phyloP scores from a whole-genome alignment of 2,888 invertebrate species.

The Polymixis flavicincta region DNA sequence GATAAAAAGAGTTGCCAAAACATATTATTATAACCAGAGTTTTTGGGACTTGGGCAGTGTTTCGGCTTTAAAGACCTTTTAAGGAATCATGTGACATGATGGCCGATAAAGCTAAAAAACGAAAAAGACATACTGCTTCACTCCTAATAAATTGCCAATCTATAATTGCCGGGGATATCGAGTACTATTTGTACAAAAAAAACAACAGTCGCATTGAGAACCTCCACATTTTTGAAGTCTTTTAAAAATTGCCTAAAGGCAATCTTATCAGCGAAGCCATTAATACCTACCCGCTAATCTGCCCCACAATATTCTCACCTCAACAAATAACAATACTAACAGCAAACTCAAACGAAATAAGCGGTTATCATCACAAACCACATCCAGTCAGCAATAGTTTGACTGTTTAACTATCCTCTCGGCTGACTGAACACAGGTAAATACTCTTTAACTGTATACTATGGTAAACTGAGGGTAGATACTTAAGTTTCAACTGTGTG shows the following conservation, averaged over 20 bases:
- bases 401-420: conserved; percentile 47
- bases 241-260: too few species aligned
- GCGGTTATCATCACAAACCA: conserved; percentile 62
- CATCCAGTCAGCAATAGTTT: conserved; percentile 45
- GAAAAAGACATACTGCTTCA: not conserved
- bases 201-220: too few species aligned
- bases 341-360: conserved; percentile 64
- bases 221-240: too few species aligned
- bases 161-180: too few species aligned
- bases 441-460: conserved; percentile 38
- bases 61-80: too few species aligned
- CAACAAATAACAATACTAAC: conserved; percentile 44
- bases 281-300: not conserved
- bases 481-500: conserved; percentile 42
- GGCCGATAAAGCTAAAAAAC: not conserved
- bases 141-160: too few species aligned
- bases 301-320: conserved; percentile 1
- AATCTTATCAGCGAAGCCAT: not conserved
- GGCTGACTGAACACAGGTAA: conserved; percentile 42
- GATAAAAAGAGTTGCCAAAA: too few species aligned
- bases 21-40: too few species aligned
- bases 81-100: not conserved
- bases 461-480: conserved; percentile 56
- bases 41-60: too few species aligned
- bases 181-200: too few species aligned